A percentile compares a stretch with the other conserved stretches of the same genome.
These are phyloP conservation scores for Caenorhabditis virilis DNA, from an alignment of 2,888 invertebrate species.

Conservation along the genomic window DNA sequence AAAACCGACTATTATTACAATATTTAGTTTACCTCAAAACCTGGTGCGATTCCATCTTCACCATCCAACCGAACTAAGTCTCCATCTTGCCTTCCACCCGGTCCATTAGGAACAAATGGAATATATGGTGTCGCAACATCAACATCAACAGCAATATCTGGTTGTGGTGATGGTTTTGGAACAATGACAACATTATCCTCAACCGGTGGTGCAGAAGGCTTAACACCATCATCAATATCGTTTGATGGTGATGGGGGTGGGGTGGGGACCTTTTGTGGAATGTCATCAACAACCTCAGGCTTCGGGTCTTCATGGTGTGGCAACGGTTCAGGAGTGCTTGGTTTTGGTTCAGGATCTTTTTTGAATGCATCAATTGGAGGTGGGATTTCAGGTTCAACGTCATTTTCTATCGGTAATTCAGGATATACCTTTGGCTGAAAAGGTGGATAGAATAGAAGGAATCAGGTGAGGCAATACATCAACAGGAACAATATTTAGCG, in stretches of 20 bases:
- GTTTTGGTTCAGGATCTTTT: conserved; percentile 4
- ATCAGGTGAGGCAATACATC: no score
- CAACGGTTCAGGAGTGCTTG: background rate
- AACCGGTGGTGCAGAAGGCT: background rate
- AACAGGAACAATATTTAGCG: no score
- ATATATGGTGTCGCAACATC: conserved; percentile 5
- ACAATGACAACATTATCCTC: conserved; percentile 1
- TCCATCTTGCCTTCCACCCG: conserved; percentile 11
- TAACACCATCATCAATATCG: background rate
- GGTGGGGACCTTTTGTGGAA: no score
- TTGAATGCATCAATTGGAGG: conserved; percentile 18
- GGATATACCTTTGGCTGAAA: no score
- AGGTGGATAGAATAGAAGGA: no score
- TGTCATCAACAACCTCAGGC: no score
- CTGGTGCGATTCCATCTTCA: conserved; percentile 11
- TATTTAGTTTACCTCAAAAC: conserved; percentile 17
- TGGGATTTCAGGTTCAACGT: conserved; percentile 19
- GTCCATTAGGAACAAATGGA: conserved; percentile 6
- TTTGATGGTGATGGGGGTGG: no score
- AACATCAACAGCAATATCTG: conserved; percentile 9
- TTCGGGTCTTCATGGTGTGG: conserved; percentile 3
- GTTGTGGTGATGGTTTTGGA: conserved; percentile 15
- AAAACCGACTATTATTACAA: background rate
- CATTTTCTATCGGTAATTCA: conserved; percentile 1
- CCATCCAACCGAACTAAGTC: conserved; percentile 12